These are phyloP conservation scores for Tenualosa ilisha DNA, from an alignment of 2,797 vertebrate genomes.

Conservation along the genomic window DNA sequence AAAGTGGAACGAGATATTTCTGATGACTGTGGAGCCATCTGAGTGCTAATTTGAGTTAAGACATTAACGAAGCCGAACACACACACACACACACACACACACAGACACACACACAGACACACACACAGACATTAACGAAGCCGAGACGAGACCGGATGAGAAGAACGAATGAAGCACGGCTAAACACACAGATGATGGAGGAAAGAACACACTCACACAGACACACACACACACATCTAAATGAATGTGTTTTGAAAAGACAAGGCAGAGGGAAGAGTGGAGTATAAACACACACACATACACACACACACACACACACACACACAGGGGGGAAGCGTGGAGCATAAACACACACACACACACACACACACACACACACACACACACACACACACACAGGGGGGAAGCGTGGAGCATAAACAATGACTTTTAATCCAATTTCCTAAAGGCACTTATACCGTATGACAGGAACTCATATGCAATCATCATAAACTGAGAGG, in stretches of 20 bases:
- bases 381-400: constrained; percentile 27
- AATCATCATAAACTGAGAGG: constrained; percentile 75
- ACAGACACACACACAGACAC: too few species aligned
- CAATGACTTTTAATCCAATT: constrained; percentile 79
- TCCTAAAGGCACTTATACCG: constrained; percentile 73
- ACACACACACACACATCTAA: not conserved
- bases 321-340: constrained; percentile 66
- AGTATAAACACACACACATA: not conserved
- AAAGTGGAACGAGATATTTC: constrained; percentile 36
- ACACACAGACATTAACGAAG: constrained; percentile 47
- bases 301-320: constrained; percentile 13
- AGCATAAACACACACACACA: constrained; percentile 69
- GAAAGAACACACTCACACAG: not conserved
- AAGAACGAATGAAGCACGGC: constrained; percentile 68
- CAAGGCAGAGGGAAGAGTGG: too few species aligned
- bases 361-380: constrained; percentile 10
- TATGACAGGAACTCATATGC: constrained; percentile 79
- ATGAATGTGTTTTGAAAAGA: too few species aligned
- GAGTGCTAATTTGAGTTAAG: constrained; percentile 68
- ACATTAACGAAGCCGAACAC: constrained; percentile 41
- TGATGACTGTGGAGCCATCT: constrained; percentile 55
- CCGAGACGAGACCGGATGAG: constrained; percentile 68
- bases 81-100: too few species aligned
- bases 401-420: constrained; percentile 77
- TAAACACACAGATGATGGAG: constrained; percentile 54